Evolutionary conservation across 1,140 invertebrate genomes (phyloP), one percentile per base, ranked within the genome.

Genomic region (Helicoverpa zea): DNA sequence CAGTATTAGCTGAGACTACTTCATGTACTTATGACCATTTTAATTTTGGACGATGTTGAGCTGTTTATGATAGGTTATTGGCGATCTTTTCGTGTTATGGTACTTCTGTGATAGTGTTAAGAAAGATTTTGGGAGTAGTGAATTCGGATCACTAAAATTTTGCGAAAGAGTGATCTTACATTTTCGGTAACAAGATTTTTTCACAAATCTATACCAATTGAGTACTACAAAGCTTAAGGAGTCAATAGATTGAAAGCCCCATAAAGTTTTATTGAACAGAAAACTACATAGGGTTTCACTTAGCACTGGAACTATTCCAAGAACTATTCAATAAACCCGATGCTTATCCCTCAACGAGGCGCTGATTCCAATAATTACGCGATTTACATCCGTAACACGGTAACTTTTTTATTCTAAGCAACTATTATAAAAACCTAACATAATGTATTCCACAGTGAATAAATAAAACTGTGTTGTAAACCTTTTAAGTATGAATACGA

Each of bases 391-490:
- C 49, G 18, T 30, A 54, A 70, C 49, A 29, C 13, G 47, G 10
- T 14, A 70, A 29, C 47, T 70, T 52, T 52, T 66, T 70, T 23
- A 52, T 68, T 51, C 18, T 63, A 35, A 35, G 29, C 14, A 72
- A 56, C 13, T n/a, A 52, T 54, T 35, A 72, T 4, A 72, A 73
- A 73, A 18, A 58, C 3, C 7, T 12, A n/a, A 58, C 56, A 13
- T 73, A 56, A 58, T 73, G 30, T 58, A 73, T 73, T 16, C 10
- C 54, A 52, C 29, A 43, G 79, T 61, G 56, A 70, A 70, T 59
- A 79, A 64, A 79, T 52, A 66, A 68, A 70, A 58, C n/a, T 58
- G 23, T 30, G 59, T 14, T 77, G 14, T 72, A 64, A 68, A 52
- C 52, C 70, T 54, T 73, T 54, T 73, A 51, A 73, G 29, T 56